Base-by-base conservation (phyloP, 2,888 invertebrate species). In the Seira ritae region DNA sequence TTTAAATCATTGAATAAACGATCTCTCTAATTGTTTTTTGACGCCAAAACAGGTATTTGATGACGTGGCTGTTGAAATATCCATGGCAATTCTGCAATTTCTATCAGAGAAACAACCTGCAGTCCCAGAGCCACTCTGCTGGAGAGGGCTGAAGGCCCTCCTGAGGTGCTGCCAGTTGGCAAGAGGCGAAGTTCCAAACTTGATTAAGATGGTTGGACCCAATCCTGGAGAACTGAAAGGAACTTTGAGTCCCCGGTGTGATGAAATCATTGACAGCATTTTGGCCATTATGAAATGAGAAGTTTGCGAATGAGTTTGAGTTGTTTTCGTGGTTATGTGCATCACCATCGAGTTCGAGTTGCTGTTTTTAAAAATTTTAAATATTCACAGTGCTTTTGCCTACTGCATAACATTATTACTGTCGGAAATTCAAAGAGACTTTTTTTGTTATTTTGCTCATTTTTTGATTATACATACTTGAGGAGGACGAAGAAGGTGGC, bases 171-270 rank as follows among this genome's bases (percentile, higher is more conserved):
- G 94, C 83, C 93, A 94, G 90, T 95, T 96, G 90, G 95, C 96
- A 60, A 92, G 93, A 8, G 94, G 94, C 87, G 96, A 88, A 79
- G 84, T 84, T 15, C 84, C 84, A 6, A 76, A 76, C 4, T 50
- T 97, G 84, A 94, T 97, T 87, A 96, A 96, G 91, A 95, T 97
- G 95, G 95, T 97, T 90, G 97, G 97, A 22, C 97, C 97, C 10
- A 94, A 95, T 91, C 96, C 97, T 67, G 93, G 93, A 89, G 94
- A 94, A 90, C 96, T 96, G 92, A 93, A 94, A 90, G 97, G 97
- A 31, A 60, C 50, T 0, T 93, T 93, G 82, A 96, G 96, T 84
- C 92, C 93, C 88, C 93, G 97, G 88, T 92, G 96, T 84, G 97
- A 97, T 91, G 94, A 94, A 89, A 93, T 96, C 88, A 95, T 97